Evolutionary conservation across 53 echinoderm and acorn worm species (phyloP), one percentile per base, ranked within the genome.

Genomic region (Echinometra lucunter): DNA sequence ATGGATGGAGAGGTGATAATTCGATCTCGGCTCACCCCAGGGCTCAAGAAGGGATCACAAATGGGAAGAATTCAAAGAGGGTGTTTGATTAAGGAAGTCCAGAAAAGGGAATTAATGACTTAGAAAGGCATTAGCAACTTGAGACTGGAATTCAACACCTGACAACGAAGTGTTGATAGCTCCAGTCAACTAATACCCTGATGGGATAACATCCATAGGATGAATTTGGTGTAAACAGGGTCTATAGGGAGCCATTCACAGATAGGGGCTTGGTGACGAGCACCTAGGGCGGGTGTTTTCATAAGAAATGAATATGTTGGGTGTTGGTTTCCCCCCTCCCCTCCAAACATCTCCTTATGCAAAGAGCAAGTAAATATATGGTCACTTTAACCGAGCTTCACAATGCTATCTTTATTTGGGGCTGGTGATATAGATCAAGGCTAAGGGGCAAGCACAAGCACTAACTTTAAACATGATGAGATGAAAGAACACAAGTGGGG

Each of bases 401-500:
- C 16, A 53, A 56, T 49, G 37, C 21, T 45, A 80, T 58, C 89
- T 89, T 85, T 89, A 89, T 89, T 60, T 89, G 89, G 89, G 38
- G 89, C 89, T 89, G 58, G 57, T 89, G 58, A 89, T 19, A 89
- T 19, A 49, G 89, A 60, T 89, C 42, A 37, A 45, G 70, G 66
- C 44, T 57, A 82, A 57, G 92, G 74, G 92, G 92, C 75, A 92
- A 78, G 92, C 75, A 78, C 78, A 92, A 92, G 92, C 92, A 92
- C 91, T 91, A 69, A 45, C 69, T 69, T 85, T 57, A 57, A 56
- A 78, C 56, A 57, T 34, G 66, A 94, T 94, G 94, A 94, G 32
- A 94, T 82, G 94, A 94, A 13, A 80, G 55, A 83, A 94, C 94
- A 83, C 58, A 94, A 94, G 94, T 94, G 94, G 94, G 94, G 94